Conservation (phyloP, 2,888 invertebrate species). For the Congeria kusceri region DNA sequence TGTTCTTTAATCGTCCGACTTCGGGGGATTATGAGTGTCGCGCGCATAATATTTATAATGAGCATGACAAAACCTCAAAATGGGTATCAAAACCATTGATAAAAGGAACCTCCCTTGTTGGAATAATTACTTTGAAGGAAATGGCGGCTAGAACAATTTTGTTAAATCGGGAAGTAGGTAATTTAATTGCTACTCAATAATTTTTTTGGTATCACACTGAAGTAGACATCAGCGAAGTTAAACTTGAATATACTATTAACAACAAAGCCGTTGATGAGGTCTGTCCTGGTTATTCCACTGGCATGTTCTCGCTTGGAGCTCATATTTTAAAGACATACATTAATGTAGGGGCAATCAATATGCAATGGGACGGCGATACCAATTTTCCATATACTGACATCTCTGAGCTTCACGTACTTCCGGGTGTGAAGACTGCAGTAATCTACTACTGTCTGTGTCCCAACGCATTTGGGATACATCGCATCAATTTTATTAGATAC, state of each 20-base stretch:
- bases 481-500: conserved; percentile 2
- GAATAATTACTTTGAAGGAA: neutral
- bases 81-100: too few relatives aligned
- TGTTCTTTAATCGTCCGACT: conserved; percentile 12
- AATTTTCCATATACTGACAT: conserved; percentile 11
- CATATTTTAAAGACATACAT: neutral
- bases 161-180: conserved; percentile 9
- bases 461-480: conserved; percentile 22
- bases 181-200: neutral
- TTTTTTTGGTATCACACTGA: conserved; percentile 10
- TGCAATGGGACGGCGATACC: neutral
- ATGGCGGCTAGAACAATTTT: conserved; percentile 2
- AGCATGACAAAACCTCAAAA: too few relatives aligned
- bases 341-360: neutral
- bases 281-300: neutral
- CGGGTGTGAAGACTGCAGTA: neutral
- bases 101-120: too few relatives aligned
- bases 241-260: conserved; percentile 11
- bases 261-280: conserved; percentile 7
- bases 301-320: conserved; percentile 1
- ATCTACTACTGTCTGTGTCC: conserved; percentile 20
- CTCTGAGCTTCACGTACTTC: neutral
- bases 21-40: conserved; percentile 22
- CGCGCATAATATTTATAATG: too few relatives aligned
- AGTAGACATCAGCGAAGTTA: conserved; percentile 3